Conservation (phyloP, 1,140 invertebrate species). For the Hyposmocoma kahamanoa region DNA sequence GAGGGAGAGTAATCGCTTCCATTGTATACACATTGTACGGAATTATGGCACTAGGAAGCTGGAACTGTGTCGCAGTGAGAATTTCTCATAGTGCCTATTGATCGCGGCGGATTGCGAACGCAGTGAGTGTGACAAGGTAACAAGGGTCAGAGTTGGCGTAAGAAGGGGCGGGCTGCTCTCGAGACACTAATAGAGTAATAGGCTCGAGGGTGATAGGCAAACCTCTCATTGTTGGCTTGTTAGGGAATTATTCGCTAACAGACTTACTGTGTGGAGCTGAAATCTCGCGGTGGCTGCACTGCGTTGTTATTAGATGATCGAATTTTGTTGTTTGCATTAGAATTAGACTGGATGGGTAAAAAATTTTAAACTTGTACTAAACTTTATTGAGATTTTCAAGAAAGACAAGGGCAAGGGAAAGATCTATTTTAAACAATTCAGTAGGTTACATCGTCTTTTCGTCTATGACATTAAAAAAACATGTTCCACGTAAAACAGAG, state of each 20-base stretch:
- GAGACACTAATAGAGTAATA: slow-evolving; percentile 63
- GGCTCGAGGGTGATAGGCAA: slow-evolving; percentile 60
- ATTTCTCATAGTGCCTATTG: slow-evolving; percentile 7
- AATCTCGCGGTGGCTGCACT: slow-evolving; percentile 27
- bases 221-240: slow-evolving; percentile 70
- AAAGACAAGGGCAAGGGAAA: too few species aligned
- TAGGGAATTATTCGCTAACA: slow-evolving; percentile 58
- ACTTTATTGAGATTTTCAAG: too few species aligned
- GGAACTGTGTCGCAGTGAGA: slow-evolving; percentile 19
- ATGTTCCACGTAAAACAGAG: too few species aligned
- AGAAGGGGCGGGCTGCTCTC: slow-evolving; percentile 55
- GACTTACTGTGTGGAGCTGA: slow-evolving; percentile 38
- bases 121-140: slow-evolving; percentile 44
- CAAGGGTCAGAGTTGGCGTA: slow-evolving; percentile 29
- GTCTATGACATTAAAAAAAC: too few species aligned
- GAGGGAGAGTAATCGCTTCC: slow-evolving; percentile 65
- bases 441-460: too few species aligned
- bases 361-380: too few species aligned
- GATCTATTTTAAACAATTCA: too few species aligned
- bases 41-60: slow-evolving; percentile 30
- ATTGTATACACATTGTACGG: slow-evolving; percentile 66
- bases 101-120: slow-evolving; percentile 2
- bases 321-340: too few species aligned
- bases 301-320: neutral
- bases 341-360: too few species aligned